Base-by-base conservation (phyloP, 92 coral and sea anemone genomes). In the Epizoanthus scotinus region DNA sequence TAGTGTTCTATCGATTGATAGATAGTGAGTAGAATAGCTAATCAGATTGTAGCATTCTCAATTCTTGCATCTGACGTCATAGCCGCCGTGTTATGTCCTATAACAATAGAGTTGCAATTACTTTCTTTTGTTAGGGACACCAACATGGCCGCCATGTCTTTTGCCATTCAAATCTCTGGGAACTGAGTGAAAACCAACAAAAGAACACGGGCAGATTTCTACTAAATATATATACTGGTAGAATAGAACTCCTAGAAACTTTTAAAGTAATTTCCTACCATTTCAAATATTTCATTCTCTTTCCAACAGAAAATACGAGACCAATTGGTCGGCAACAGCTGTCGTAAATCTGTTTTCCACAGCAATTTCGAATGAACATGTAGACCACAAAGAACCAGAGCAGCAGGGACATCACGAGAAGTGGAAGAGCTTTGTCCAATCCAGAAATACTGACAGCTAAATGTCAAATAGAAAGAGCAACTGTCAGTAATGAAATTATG, bases 291-390 rank as follows among this genome's bases (percentile, higher is more conserved):
- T 67, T 86, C 95, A 94, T 93, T 29, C 94, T 90, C 57, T 82
- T 86, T 62, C 87, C 82, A 38, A 75, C 68, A 59, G 81, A 47
- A 34, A 90, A 47, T 21, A 69, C 25, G 66, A 49, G 63, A 40
- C 81, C 84, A 62, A 87, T 61, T 0, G 97, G 98, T 47, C 59
- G 27, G 38, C 94, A 90, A 20, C 94, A 89, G 9, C 42, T 24
- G n/a, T 28, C 52, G 74, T 79, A 87, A 38, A 93, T 89, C 68
- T 65, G 79, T 53, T 84, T 66, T 58, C 98, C 98, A 73, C 84
- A 95, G 63, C 83, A 78, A 77, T 95, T 94, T 15, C 94, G 83
- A 29, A 90, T 79, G 27, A 93, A 89, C 90, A 90, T 89, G 69
- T 92, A 95, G 5, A 79, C 40, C 87, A 95, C 87, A 36, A 92